Evolutionary conservation across 2,113 vertebrate species (phyloP).

Genomic region (Crocuta crocuta): DNA sequence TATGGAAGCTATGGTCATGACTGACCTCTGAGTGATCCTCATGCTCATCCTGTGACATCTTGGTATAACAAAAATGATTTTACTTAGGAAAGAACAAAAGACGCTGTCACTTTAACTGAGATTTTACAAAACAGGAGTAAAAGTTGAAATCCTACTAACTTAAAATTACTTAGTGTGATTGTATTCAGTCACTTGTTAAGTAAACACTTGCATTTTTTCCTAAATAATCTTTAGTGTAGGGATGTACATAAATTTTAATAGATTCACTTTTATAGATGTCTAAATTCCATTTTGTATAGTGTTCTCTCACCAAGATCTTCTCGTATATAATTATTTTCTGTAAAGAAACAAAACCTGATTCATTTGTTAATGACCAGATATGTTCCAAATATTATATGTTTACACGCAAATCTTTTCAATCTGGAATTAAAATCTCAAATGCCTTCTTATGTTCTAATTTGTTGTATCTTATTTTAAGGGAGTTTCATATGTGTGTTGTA

Average conservation of each 20-base stretch:
- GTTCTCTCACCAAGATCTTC: neutral
- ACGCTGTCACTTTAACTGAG: neutral
- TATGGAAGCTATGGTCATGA: constrained; percentile 16
- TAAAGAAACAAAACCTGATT: neutral
- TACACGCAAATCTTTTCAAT: neutral
- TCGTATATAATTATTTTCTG: neutral
- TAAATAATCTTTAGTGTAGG: neutral
- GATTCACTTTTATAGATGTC: neutral
- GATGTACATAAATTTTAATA: neutral
- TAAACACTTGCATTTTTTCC: neutral
- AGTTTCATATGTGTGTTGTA: too few species aligned
- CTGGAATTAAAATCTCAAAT: neutral
- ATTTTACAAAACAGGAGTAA: neutral
- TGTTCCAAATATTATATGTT: neutral
- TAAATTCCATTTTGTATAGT: neutral
- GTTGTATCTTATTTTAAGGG: neutral
- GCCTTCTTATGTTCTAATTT: neutral
- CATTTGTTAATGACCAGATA: neutral
- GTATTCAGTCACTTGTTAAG: neutral
- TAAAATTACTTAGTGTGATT: neutral
- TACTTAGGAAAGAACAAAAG: neutral
- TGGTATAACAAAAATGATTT: neutral
- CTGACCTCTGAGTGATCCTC: constrained; percentile 55
- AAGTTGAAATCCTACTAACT: neutral
- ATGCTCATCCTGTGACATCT: neutral